Base-by-base conservation (phyloP, 2,888 invertebrate species). In the Dinocampus coccinellae region DNA sequence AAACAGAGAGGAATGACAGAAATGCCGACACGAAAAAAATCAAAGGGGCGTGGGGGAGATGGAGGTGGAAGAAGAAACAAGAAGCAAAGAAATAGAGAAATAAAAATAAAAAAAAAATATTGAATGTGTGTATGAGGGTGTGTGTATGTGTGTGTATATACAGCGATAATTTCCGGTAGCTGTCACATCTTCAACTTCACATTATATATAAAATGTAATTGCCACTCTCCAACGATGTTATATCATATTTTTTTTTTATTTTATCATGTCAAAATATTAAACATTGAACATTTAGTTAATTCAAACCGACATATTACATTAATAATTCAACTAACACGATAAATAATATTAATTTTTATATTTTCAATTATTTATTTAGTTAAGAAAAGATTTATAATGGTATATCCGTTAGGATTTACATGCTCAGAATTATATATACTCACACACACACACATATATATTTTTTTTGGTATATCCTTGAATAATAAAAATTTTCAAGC, bases 71-170 rank as follows among this genome's bases (percentile, higher is more conserved):
- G n/a, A n/a, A 39, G 3, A n/a, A 1, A 4, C 13, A 39, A n/a
- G 39, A 10, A n/a, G n/a, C 29, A 29, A 29, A 13, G 2, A 39
- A 39, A 39, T n/a, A n/a, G 4, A 39, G n/a, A n/a, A 39, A n/a
- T 39, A n/a, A n/a, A 39, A 39, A n/a, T n/a, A 39, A 3, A n/a
- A 29, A n/a, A 39, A n/a, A 39, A 13, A n/a, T 3, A n/a, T n/a
- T n/a, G n/a, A n/a, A n/a, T n/a, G n/a, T n/a, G n/a, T n/a, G n/a
- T n/a, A n/a, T n/a, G n/a, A n/a, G n/a, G n/a, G n/a, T n/a, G n/a
- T n/a, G n/a, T 39, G 39, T 66, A 70, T 39, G n/a, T 3, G n/a
- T n/a, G 39, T 36, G 11, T 36, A 69, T 39, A 69, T 42, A 42
- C 33, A 29, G 60, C 52, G 64, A 60, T 66, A 34, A 39, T 26